Evolutionary conservation across 2,888 invertebrate species (phyloP), one percentile per base, ranked within the genome.

Genomic region (Arrhopalites spinosus): DNA sequence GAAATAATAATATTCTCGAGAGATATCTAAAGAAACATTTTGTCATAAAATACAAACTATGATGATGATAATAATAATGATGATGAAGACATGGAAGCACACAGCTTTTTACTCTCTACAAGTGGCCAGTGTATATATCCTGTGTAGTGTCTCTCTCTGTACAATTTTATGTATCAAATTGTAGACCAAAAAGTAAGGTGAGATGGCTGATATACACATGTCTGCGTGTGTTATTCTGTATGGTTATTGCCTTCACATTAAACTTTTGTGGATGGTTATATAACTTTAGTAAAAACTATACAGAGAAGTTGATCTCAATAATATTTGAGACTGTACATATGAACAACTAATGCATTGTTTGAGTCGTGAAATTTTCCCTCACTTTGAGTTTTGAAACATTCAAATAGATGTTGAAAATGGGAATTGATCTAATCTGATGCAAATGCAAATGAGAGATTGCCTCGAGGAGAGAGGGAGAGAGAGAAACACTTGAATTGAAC

Each of bases 351-450:
- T 36, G 36, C 11, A 36, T 36, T 36, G 11, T 36, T 36, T 36
- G 36, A 36, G 36, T 36, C 36, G 36, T 36, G 36, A 36, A 36
- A 36, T 36, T 50, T 50, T n/a, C 50, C 50, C 50, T 50, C 17
- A 50, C 50, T 36, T 36, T 11, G 5, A 36, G 36, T 36, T 11
- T 36, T 11, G n/a, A n/a, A 36, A 50, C n/a, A 50, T 50, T 50
- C 50, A 50, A 50, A 50, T 59, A 27, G 25, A 59, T 59, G 59
- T 64, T 43, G 64, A 56, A 70, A 70, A 59, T 70, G 70, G 70
- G 59, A 56, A 69, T n/a, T 59, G 70, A 70, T 70, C 70, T 56
- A 70, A 70, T 70, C 70, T 70, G 53, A 70, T 70, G 70, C 70
- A 70, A 70, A 70, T 70, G 70, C 30, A 47, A 68, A 68, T 61